phyloP scores from a whole-genome alignment of 2,888 invertebrate species.

The Nezara viridula region DNA sequence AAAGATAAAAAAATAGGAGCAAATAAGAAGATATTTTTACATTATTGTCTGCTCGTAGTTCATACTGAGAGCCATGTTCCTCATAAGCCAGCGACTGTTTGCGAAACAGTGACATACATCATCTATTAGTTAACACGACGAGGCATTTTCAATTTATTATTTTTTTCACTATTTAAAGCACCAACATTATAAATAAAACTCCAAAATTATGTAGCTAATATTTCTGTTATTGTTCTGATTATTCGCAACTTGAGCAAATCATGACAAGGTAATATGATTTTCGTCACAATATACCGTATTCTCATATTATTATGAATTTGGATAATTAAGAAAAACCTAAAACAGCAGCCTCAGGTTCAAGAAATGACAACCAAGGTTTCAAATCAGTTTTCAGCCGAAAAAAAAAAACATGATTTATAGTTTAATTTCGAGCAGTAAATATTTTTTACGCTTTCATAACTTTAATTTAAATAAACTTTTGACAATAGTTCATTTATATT shows the following conservation, averaged over 20 bases:
- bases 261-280: background rate
- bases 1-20: background rate
- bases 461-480: background rate
- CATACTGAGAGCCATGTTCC: slow-evolving; percentile 62
- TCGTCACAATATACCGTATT: background rate
- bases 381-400: background rate
- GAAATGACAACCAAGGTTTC: background rate
- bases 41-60: slow-evolving; percentile 64
- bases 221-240: background rate
- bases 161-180: background rate
- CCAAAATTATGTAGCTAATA: background rate
- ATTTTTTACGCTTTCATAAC: background rate
- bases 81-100: slow-evolving; percentile 60
- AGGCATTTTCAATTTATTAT: background rate
- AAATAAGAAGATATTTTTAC: slow-evolving; percentile 59
- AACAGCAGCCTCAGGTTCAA: background rate
- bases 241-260: background rate
- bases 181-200: background rate
- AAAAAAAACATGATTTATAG: background rate
- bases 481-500: background rate
- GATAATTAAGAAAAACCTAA: background rate
- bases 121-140: slow-evolving; percentile 6
- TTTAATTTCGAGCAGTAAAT: background rate
- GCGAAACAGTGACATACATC: slow-evolving; percentile 56
- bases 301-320: background rate